Evolutionary conservation across 2,797 vertebrate genomes (phyloP).

Genomic region (Lagorchestes hirsutus): DNA sequence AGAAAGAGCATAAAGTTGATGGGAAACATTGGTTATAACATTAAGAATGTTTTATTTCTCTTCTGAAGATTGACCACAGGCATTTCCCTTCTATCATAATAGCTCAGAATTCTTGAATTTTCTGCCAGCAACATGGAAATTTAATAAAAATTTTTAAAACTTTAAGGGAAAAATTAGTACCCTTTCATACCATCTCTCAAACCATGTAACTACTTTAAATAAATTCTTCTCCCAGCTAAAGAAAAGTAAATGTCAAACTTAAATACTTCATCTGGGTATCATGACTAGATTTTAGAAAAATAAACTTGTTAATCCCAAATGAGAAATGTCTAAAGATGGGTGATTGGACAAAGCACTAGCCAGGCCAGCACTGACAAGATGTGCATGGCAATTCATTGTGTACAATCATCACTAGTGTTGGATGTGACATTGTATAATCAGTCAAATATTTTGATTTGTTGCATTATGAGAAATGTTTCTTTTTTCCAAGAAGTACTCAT

Average conservation of each 20-base stretch:
- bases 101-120: constrained; percentile 49
- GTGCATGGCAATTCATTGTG: constrained; percentile 2
- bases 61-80: neutral
- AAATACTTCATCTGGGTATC: neutral
- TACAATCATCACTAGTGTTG: constrained; percentile 31
- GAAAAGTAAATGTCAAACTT: constrained; percentile 16
- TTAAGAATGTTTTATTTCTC: constrained; percentile 10
- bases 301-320: constrained; percentile 34
- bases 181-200: constrained; percentile 25
- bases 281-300: constrained; percentile 3
- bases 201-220: constrained; percentile 16
- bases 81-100: constrained; percentile 10
- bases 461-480: constrained; percentile 20
- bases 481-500: constrained; percentile 21
- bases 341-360: constrained; percentile 8
- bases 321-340: constrained; percentile 4
- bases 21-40: neutral
- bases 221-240: constrained; percentile 9
- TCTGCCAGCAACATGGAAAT: constrained; percentile 46
- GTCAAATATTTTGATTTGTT: neutral
- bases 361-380: neutral
- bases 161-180: constrained; percentile 11
- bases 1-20: neutral
- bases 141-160: constrained; percentile 53
- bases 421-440: constrained; percentile 29